These are phyloP conservation scores for Yponomeuta sedellus DNA, from an alignment of 2,888 invertebrate species.

Conservation along the genomic window DNA sequence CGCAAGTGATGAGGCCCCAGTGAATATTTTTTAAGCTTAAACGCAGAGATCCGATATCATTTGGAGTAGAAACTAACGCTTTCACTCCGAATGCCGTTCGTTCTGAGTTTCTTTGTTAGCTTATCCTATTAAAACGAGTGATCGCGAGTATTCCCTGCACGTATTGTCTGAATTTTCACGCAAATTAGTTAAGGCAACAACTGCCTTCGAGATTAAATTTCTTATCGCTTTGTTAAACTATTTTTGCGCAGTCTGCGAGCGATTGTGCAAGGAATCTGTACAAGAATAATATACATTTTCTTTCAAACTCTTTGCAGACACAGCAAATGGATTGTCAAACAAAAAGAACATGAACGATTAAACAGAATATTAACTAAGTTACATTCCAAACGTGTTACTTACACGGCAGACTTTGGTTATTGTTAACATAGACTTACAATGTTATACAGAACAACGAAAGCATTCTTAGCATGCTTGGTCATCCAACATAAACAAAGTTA, in stretches of 20 bases:
- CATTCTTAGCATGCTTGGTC: slow-evolving; percentile 12
- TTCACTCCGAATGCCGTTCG: slow-evolving; percentile 31
- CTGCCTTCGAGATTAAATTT: slow-evolving; percentile 1
- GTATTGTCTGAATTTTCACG: slow-evolving; percentile 22
- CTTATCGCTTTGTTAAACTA: slow-evolving; percentile 5
- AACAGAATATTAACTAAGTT: background rate
- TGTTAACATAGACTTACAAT: slow-evolving; percentile 7
- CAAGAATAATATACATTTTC: background rate
- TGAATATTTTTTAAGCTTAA: background rate
- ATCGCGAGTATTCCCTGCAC: slow-evolving; percentile 36
- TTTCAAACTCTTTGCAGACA: too few species aligned
- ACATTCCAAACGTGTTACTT: slow-evolving; percentile 4
- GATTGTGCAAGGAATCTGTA: background rate
- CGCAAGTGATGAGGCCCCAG: background rate
- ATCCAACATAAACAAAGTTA: slow-evolving; percentile 13
- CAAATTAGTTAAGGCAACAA: slow-evolving; percentile 2
- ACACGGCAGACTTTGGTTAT: background rate
- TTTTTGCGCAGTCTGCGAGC: background rate
- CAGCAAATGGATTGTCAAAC: background rate
- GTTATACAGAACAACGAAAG: slow-evolving; percentile 12
- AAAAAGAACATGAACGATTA: background rate
- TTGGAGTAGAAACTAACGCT: slow-evolving; percentile 23
- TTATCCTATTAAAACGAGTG: slow-evolving; percentile 44
- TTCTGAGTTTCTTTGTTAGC: slow-evolving; percentile 26
- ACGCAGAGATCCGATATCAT: slow-evolving; percentile 7